Evolutionary conservation across 2,888 invertebrate genomes (phyloP).

Genomic region (Germaria angustata): DNA sequence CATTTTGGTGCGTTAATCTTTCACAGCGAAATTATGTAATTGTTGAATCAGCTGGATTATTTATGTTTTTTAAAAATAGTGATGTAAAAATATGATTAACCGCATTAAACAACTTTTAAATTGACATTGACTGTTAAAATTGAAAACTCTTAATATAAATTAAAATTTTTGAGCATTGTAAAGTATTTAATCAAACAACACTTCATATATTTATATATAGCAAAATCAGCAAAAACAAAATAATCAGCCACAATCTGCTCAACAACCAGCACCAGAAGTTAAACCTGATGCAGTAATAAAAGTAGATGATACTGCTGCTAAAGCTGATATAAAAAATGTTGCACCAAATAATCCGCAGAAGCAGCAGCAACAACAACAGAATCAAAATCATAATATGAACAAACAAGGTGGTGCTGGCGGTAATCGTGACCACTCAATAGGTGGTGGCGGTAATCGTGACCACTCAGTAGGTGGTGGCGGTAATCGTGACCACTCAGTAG

Average conservation of each 20-base stretch:
- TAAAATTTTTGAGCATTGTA: too few relatives aligned
- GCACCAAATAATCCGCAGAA: conserved; percentile 41
- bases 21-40: too few relatives aligned
- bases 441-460: conserved; percentile 28
- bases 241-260: conserved; percentile 38
- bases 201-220: too few relatives aligned
- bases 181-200: too few relatives aligned
- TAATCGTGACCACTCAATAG: conserved; percentile 18
- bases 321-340: conserved; percentile 12
- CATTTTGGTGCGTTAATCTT: too few relatives aligned
- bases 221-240: conserved; percentile 51
- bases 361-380: conserved; percentile 50
- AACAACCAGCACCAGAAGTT: conserved; percentile 11
- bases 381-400: conserved; percentile 58
- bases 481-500: conserved; percentile 19
- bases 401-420: conserved; percentile 42
- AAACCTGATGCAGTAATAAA: conserved; percentile 18
- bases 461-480: conserved; percentile 25
- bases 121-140: too few relatives aligned
- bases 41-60: too few relatives aligned
- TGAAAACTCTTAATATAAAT: too few relatives aligned
- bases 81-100: too few relatives aligned
- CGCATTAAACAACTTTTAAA: too few relatives aligned
- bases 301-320: background rate
- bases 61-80: too few relatives aligned